A percentile compares a stretch with the other conserved stretches of the same genome.
phyloP scores from a whole-genome alignment of 37 sponge, comb jelly and placozoan genomes.

The Bolinopsis microptera region DNA sequence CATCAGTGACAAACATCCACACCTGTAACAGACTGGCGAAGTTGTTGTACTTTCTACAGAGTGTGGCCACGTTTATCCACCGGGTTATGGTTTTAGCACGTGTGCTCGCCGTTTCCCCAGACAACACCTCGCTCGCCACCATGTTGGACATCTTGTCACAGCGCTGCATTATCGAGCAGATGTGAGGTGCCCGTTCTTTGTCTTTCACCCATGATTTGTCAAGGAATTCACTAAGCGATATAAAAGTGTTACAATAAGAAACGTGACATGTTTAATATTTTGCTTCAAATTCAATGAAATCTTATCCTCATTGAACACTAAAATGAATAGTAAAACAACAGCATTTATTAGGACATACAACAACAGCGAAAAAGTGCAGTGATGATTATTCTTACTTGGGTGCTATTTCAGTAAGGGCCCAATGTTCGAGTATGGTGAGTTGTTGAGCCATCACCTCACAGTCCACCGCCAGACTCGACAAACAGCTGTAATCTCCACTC shows the following conservation, averaged over 20 bases:
- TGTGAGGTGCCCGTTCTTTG: conserved; percentile 34
- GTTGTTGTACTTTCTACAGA: conserved; percentile 33
- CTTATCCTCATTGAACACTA: too few species aligned
- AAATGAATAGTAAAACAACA: too few species aligned
- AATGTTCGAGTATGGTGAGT: conserved; percentile 41
- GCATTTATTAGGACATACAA: too few species aligned
- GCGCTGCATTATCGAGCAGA: conserved; percentile 54
- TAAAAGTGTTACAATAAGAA: too few species aligned
- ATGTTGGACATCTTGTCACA: conserved; percentile 60
- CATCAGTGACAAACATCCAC: too few species aligned
- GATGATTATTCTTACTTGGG: conserved; percentile 56
- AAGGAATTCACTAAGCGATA: conserved; percentile 56
- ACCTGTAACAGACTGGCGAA: conserved; percentile 46
- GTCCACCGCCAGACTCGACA: conserved; percentile 14
- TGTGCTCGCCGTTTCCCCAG: conserved; percentile 45
- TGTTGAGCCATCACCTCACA: conserved; percentile 41
- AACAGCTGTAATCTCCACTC: conserved; percentile 40
- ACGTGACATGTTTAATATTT: too few species aligned
- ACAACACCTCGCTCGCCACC: conserved; percentile 37
- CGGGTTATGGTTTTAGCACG: conserved; percentile 5
- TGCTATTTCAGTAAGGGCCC: conserved; percentile 40
- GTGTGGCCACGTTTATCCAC: conserved; percentile 26
- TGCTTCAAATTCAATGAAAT: too few species aligned
- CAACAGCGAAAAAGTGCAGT: too few species aligned
- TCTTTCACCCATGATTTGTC: conserved; percentile 54